Percentiles rank a stretch among this genome's conserved stretches.
Evolutionary conservation across 2,888 invertebrate species (phyloP).

Genomic region (Zelleria hepariella): DNA sequence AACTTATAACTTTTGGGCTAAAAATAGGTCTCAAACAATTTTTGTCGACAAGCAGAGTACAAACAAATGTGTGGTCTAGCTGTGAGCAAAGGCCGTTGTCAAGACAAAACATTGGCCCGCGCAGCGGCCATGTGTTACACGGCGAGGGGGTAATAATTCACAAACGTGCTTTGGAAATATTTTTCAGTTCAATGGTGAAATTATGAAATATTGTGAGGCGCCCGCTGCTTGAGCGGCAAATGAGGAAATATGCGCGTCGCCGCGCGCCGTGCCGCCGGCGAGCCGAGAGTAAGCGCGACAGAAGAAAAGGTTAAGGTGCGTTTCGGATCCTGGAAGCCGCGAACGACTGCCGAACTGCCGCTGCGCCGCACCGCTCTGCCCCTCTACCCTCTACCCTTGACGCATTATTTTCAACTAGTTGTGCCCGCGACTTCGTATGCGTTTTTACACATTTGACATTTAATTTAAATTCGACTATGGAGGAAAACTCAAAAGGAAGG

Average conservation of each 20-base stretch:
- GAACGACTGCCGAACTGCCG: no score
- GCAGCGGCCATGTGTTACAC: conserved; percentile 5
- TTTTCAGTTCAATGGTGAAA: conserved; percentile 14
- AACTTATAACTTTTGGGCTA: no score
- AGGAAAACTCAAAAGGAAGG: no score
- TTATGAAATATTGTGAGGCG: conserved; percentile 13
- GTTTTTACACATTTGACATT: no score
- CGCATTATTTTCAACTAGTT: no score
- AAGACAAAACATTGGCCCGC: conserved; percentile 2
- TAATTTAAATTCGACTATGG: no score
- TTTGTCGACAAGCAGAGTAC: no score
- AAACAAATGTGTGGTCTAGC: neutral
- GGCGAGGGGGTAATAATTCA: conserved; percentile 4
- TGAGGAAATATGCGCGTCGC: conserved; percentile 8
- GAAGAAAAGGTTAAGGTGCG: neutral
- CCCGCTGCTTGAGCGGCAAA: conserved; percentile 8
- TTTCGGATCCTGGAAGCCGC: no score
- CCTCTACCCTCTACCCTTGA: no score
- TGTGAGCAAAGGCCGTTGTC: conserved; percentile 2
- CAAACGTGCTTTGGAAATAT: conserved; percentile 12
- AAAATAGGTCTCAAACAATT: no score
- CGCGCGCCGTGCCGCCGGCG: neutral
- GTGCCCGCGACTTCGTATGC: no score
- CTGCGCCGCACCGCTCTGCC: no score
- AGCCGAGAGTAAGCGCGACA: neutral